Base-by-base conservation (phyloP, 2,797 vertebrate genomes). In the Petrocephalus sullivani region DNA sequence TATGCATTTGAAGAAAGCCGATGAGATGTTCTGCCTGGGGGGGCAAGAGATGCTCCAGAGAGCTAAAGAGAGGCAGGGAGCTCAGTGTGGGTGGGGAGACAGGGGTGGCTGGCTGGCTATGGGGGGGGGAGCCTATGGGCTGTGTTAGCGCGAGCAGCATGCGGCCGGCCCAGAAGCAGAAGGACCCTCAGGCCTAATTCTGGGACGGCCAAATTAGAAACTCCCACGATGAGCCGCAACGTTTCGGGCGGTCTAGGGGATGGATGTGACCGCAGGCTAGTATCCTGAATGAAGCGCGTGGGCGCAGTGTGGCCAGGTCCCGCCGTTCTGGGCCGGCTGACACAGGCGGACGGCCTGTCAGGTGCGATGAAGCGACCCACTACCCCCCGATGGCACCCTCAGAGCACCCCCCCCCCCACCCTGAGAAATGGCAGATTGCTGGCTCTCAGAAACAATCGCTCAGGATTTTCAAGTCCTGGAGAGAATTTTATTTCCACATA, bases 1-100 rank as follows among this genome's bases (percentile, higher is more conserved):
- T 41, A 83, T 87, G 57, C 87, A 86, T 90, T 88, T 89, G 86
- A 90, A 90, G 86, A 90, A 46, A 89, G 89, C 88, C 91, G 91
- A 33, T 64, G 89, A 91, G 93, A 89, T 92, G 91, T 94, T 92
- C 92, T 88, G 90, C 91, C 89, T 91, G 83, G 7, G 33, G 57
- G 64, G 41, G 0, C 56, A 81, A 87, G 83, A 75, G 67, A 88
- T 49, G 78, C 49, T 82, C 67, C 33, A 61, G 23, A 87, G 58
- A 86, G 14, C 71, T 57, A 53, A 37, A 12, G n/a, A 33, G 83
- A 53, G 49, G 78, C 23, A 57, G 83, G 51, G 12, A 37, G 53
- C 53, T 14, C 14, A 6, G 84, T 85, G 84, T 58, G 33, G 84
- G 84, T 33, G 53, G 56, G 84, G 84, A 54, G 82, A 19, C 12